Conservation (phyloP, 2,888 invertebrate genomes). For the Leuctra nigra region DNA sequence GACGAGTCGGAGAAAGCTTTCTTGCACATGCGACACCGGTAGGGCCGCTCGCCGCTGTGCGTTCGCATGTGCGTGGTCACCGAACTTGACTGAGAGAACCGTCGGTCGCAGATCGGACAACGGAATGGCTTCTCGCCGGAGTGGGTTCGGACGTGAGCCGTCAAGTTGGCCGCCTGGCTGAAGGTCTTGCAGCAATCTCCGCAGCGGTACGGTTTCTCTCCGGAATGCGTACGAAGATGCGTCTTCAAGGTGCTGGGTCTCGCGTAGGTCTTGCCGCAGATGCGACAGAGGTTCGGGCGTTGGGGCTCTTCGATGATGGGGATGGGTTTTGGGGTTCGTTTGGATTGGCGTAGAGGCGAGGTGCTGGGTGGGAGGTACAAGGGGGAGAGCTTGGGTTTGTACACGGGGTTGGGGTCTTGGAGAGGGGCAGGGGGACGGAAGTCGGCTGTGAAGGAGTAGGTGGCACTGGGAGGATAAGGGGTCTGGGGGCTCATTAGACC, state of each 20-base stretch:
- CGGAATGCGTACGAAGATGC: conserved; percentile 92
- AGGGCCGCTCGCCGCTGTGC: conserved; percentile 99
- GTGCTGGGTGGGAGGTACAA: not conserved
- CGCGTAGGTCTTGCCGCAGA: conserved; percentile 96
- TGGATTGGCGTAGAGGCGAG: conserved; percentile 7
- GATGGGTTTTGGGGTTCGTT: conserved; percentile 14
- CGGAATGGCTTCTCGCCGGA: conserved; percentile 95
- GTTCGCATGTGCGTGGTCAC: conserved; percentile 99
- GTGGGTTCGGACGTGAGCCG: conserved; percentile 94
- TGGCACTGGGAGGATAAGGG: conserved; percentile 55
- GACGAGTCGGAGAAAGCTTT: conserved; percentile 99
- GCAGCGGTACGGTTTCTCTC: conserved; percentile 88
- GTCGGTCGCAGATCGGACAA: conserved; percentile 93
- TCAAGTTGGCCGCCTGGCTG: conserved; percentile 96
- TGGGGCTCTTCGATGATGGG: conserved; percentile 20
- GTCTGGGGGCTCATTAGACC: conserved; percentile 58
- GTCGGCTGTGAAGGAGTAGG: conserved; percentile 79
- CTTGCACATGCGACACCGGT: conserved; percentile 88
- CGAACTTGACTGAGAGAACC: conserved; percentile 85
- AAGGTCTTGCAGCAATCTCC: conserved; percentile 94
- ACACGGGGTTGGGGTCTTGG: not conserved
- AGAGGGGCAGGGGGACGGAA: conserved; percentile 48
- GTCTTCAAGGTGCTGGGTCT: conserved; percentile 95
- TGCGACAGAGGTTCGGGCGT: conserved; percentile 84
- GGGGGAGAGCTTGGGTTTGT: conserved; percentile 14